Evolutionary conservation across 2,888 invertebrate genomes (phyloP).

Genomic region (Sesamia inferens): DNA sequence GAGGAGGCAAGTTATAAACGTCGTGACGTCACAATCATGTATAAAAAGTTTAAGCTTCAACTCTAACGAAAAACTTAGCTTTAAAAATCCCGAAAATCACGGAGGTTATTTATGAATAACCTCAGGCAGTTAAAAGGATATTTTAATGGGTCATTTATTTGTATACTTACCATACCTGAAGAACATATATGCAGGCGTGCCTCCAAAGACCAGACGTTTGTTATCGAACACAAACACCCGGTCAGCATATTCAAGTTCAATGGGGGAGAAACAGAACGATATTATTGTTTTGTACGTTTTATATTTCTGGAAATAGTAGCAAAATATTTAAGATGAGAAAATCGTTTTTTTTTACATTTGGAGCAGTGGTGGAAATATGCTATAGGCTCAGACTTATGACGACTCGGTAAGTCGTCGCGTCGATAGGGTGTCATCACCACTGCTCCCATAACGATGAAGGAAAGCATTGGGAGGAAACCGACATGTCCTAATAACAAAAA

Average conservation of each 20-base stretch:
- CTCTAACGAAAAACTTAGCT: background rate
- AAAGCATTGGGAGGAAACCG: background rate
- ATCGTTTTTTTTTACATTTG: background rate
- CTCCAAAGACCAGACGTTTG: slow-evolving; percentile 79
- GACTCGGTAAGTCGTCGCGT: background rate
- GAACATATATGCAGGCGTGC: slow-evolving; percentile 85
- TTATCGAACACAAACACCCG: slow-evolving; percentile 80
- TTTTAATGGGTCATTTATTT: too few relatives aligned
- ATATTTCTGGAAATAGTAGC: slow-evolving; percentile 72
- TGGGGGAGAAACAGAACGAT: slow-evolving; percentile 70
- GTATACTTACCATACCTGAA: slow-evolving; percentile 78
- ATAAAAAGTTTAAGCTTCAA: background rate
- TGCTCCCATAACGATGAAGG: background rate
- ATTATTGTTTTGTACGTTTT: slow-evolving; percentile 76
- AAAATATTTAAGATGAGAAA: background rate
- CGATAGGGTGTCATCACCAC: background rate
- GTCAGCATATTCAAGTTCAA: slow-evolving; percentile 78
- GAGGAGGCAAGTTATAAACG: background rate
- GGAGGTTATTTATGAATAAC: too few relatives aligned
- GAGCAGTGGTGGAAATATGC: background rate
- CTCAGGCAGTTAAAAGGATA: too few relatives aligned
- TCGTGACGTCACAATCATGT: background rate
- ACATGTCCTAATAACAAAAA: background rate
- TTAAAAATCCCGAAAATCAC: background rate
- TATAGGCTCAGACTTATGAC: background rate